Evolutionary conservation across 2,888 invertebrate genomes (phyloP).

Genomic region (Drosophila anomalata): DNA sequence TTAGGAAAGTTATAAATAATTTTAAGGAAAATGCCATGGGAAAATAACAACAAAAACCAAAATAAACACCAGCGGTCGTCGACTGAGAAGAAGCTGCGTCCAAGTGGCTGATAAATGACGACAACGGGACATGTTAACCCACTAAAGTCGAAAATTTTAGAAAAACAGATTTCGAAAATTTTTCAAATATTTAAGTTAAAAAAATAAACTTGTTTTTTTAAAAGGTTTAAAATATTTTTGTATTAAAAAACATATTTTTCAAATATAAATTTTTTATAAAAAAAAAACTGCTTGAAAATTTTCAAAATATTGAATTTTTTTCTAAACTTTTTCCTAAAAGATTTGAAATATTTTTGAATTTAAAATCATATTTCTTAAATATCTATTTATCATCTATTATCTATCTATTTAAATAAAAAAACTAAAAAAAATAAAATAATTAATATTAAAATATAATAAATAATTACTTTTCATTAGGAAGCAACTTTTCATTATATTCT

Average conservation of each 20-base stretch:
- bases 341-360: background rate
- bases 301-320: too few relatives aligned
- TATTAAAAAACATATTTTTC: too few relatives aligned
- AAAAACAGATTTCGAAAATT: too few relatives aligned
- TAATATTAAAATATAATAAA: too few relatives aligned
- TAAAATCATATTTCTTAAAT: background rate
- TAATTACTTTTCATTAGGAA: background rate
- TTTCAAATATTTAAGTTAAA: too few relatives aligned
- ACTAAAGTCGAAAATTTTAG: background rate
- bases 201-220: too few relatives aligned
- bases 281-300: too few relatives aligned
- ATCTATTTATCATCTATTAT: too few relatives aligned
- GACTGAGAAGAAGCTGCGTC: constrained; percentile 28
- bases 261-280: too few relatives aligned
- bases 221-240: too few relatives aligned
- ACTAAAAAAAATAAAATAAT: background rate
- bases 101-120: constrained; percentile 32
- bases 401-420: background rate
- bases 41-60: constrained; percentile 59
- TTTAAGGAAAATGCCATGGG: constrained; percentile 56
- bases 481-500: constrained; percentile 2
- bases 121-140: constrained; percentile 34
- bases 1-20: constrained; percentile 44
- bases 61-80: constrained; percentile 64
- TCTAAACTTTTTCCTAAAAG: too few relatives aligned